These are phyloP conservation scores for Lates calcarifer DNA, from an alignment of 2,113 vertebrate species.

Conservation along the genomic window DNA sequence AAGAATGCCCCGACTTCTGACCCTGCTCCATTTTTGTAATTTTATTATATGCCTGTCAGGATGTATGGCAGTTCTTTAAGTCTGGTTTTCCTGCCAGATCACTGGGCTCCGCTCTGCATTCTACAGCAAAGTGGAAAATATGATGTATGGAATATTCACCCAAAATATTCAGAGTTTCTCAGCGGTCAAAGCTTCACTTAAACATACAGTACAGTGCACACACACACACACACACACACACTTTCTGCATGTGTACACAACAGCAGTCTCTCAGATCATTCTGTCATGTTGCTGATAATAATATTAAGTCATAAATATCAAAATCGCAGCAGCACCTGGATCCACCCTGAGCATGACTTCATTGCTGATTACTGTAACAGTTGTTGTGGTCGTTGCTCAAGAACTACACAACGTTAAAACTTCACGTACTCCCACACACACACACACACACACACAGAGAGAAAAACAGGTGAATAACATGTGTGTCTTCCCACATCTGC, in stretches of 20 bases:
- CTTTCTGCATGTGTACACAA: constrained; percentile 1
- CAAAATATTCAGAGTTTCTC: constrained; percentile 55
- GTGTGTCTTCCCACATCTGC: constrained; percentile 34
- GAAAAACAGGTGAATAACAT: constrained; percentile 45
- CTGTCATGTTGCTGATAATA: constrained; percentile 28
- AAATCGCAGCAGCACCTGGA: constrained; percentile 23
- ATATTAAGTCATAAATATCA: constrained; percentile 26
- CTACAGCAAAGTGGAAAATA: constrained; percentile 70
- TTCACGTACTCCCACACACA: constrained; percentile 1
- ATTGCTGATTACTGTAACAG: constrained; percentile 57
- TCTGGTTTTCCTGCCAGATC: constrained; percentile 67
- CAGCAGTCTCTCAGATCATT: background rate
- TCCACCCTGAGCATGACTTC: constrained; percentile 33
- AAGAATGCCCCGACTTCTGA: constrained; percentile 40
- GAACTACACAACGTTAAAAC: constrained; percentile 27
- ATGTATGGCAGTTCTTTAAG: constrained; percentile 52
- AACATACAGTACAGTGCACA: background rate
- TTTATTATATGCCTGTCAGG: constrained; percentile 58
- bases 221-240: background rate
- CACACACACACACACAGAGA: background rate
- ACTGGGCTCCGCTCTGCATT: constrained; percentile 48
- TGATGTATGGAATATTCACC: constrained; percentile 71
- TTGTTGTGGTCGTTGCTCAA: constrained; percentile 36
- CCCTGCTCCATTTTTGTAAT: constrained; percentile 51
- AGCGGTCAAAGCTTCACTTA: constrained; percentile 35